A percentile compares a stretch with the other conserved stretches of the same genome.
Evolutionary conservation across 1,140 invertebrate species (phyloP).

Genomic region (Riptortus pedestris): DNA sequence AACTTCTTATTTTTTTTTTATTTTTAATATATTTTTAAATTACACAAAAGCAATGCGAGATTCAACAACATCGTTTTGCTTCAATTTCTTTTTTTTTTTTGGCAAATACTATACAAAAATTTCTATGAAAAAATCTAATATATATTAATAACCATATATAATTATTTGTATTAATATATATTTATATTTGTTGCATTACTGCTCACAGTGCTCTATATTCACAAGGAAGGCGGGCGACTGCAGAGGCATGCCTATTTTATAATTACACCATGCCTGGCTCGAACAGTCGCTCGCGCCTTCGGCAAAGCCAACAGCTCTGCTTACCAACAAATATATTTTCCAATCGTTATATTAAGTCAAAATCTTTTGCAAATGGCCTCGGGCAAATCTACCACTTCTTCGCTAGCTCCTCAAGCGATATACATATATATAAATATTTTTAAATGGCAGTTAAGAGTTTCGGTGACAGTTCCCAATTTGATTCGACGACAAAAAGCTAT

Average conservation of each 20-base stretch:
- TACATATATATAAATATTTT: not conserved
- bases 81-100: not conserved
- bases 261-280: slow-evolving; percentile 4
- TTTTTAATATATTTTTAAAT: too few relatives aligned
- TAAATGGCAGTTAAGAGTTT: slow-evolving; percentile 3
- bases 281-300: too few relatives aligned
- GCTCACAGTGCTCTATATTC: not conserved
- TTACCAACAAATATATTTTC: slow-evolving; percentile 1
- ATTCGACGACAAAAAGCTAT: too few relatives aligned
- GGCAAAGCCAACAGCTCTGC: too few relatives aligned
- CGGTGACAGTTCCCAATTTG: too few relatives aligned
- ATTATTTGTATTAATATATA: slow-evolving; percentile 1
- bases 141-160: slow-evolving; percentile 12
- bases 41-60: slow-evolving; percentile 4
- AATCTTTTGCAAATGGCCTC: not conserved
- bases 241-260: slow-evolving; percentile 9
- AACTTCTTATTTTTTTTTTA: not conserved
- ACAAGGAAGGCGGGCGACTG: not conserved
- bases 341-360: not conserved
- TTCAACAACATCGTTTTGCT: slow-evolving; percentile 2
- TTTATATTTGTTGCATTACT: not conserved
- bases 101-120: slow-evolving; percentile 15
- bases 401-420: not conserved
- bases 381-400: not conserved
- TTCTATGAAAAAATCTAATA: slow-evolving; percentile 8